Base-by-base conservation (phyloP, 64 coral and sea anemone species). In the Montipora efflorescens region DNA sequence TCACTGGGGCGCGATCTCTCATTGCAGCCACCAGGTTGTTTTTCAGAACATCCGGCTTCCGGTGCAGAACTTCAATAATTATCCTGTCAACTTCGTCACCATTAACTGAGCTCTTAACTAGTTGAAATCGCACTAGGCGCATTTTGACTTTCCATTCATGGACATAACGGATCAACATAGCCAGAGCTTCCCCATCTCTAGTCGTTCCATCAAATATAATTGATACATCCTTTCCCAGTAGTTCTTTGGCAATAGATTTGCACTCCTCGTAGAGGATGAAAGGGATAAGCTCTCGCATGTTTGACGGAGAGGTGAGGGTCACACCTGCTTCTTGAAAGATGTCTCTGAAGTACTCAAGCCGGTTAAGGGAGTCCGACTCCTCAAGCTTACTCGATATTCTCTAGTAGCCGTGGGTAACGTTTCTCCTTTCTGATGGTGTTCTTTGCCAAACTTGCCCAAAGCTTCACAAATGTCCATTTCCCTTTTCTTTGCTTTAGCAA, bases 171-270 rank as follows among this genome's bases (percentile, higher is more conserved):
- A 88, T 15, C 25, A 93, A 46, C 44, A 88, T 25, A 69, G 45
- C 92, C 45, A 93, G 59, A 19, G 57, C 83, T 53, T 93, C 91
- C 45, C 79, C 90, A 92, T 92, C 90, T 84, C 80, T 45, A 8
- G 90, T 92, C 36, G 79, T 92, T 74, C 90, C 90, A 77, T 92
- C 90, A 84, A 84, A 92, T 82, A 84, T 84, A 43, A 84, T 76
- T 12, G 68, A 20, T 18, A 85, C 68, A 59, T 76, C 80, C 6
- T 92, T 92, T 84, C 69, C 69, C 78, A 14, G 22, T 28, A 71
- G 20, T 61, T 89, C 71, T 77, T 77, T 48, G 16, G 14, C 50
- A 74, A 89, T 55, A 49, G 46, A 73, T 51, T 89, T 76, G 10
- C 59, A 89, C 28, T 89, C 87, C 52, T 89, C 1, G 25, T 89